Evolutionary conservation across 53 echinoderm and acorn worm species (phyloP), one percentile per base, ranked within the genome.

Genomic region (Crossaster papposus): DNA sequence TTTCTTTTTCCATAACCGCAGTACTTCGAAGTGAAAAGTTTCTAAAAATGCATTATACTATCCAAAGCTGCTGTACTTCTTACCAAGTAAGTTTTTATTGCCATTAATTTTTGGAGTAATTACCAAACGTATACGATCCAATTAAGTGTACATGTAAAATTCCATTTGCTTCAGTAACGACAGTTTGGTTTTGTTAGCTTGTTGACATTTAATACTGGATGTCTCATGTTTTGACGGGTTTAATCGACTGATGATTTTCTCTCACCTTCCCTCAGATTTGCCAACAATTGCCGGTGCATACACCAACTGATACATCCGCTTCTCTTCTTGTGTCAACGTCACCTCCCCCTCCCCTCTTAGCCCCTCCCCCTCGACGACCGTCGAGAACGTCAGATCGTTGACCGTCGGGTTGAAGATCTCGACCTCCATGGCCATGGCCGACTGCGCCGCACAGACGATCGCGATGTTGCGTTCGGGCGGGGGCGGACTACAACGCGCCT

Each of bases 211-310:
- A 11, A 18, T 11, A 15, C 12, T 58, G 22, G 17, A 11, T 58
- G 15, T 11, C 0, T 58, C 22, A 58, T 0, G 2, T 14, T 4
- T 58, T 58, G 58, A 58, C 0, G 22, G 12, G 2, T 58, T 58
- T 68, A 68, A 26, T 11, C 26, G n/a, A 1, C 64, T 36, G 14
- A 33, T 38, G 32, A 18, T 75, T 15, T 7, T 23, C 5, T 73
- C 94, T 89, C 51, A 97, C 97, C 96, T 97, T 87, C 97, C 97
- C 9, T 93, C 75, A 14, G 94, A 85, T 36, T 89, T 90, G 29
- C 95, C 97, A 54, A 97, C 91, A 14, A 94, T 88, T 11, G 97
- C 96, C 13, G 97, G 97, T 22, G 97, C 95, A 91, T 91, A 97
- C 13, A 92, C 91, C 54, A 97, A 72, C 74, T 97, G 95, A 84